These are phyloP conservation scores for Scaptomyza flava DNA, from an alignment of 2,888 invertebrate species.

Conservation along the genomic window DNA sequence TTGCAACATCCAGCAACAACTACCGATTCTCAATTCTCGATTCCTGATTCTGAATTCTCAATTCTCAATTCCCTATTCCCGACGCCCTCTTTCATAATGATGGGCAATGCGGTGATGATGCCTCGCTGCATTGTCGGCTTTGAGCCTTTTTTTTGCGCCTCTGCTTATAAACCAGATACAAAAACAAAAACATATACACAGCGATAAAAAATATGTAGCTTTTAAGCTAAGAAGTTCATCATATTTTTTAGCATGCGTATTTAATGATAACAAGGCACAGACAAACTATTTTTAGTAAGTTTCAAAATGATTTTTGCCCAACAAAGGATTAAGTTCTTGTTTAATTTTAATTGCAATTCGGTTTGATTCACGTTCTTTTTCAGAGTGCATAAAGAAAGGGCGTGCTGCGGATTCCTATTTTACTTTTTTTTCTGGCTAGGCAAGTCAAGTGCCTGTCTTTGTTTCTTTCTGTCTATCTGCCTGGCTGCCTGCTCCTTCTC, in stretches of 20 bases:
- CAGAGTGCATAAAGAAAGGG: conserved; percentile 30
- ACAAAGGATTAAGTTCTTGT: no score
- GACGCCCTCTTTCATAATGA: conserved; percentile 67
- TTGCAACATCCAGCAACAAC: conserved; percentile 12
- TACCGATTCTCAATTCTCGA: conserved; percentile 1
- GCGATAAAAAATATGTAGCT: background rate
- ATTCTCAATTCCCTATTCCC: background rate
- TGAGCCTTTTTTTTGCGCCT: conserved; percentile 26
- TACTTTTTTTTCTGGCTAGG: conserved; percentile 14
- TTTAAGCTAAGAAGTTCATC: no score
- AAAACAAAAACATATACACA: background rate
- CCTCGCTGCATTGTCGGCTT: conserved; percentile 49
- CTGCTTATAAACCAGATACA: background rate
- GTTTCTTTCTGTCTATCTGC: conserved; percentile 31
- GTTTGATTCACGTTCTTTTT: background rate
- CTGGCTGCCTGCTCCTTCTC: conserved; percentile 11
- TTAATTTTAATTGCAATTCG: background rate
- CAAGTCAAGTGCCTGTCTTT: conserved; percentile 66
- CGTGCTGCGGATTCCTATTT: conserved; percentile 33
- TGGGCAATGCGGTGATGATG: conserved; percentile 49
- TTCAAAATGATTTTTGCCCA: no score
- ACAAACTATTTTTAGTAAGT: no score
- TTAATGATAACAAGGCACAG: no score
- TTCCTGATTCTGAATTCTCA: background rate
- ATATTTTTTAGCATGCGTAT: no score